These are phyloP conservation scores for Harpalus rubripes DNA, from an alignment of 2,888 invertebrate species.

Conservation along the genomic window DNA sequence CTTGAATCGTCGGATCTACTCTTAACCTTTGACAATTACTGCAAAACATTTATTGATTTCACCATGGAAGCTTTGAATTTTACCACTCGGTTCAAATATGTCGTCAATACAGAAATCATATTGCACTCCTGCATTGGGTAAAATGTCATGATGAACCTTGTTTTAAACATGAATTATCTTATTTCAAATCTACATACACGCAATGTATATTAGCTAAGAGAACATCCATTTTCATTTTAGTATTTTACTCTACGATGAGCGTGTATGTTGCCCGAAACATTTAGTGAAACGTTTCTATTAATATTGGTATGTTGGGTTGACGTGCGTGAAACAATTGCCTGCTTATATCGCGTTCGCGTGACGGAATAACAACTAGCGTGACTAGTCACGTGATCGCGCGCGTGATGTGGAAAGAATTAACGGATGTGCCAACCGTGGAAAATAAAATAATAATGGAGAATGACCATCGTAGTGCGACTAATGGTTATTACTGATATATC, in stretches of 20 bases:
- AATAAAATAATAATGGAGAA: slow-evolving; percentile 57
- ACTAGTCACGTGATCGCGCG: slow-evolving; percentile 42
- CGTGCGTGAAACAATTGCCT: slow-evolving; percentile 41
- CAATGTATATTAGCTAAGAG: no score
- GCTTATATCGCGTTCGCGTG: slow-evolving; percentile 47
- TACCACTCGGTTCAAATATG: no score
- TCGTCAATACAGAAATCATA: no score
- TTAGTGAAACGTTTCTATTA: slow-evolving; percentile 28
- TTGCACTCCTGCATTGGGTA: no score
- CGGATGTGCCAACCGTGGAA: slow-evolving; percentile 45
- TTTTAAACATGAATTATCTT: no score
- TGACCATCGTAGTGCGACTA: slow-evolving; percentile 36
- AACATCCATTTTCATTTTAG: no score
- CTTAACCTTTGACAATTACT: no score
- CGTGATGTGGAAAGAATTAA: slow-evolving; percentile 53
- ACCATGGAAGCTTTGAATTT: no score
- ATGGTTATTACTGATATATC: slow-evolving; percentile 52
- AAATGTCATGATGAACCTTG: no score
- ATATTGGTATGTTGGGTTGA: slow-evolving; percentile 19
- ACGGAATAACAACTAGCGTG: slow-evolving; percentile 30
- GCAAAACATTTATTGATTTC: no score
- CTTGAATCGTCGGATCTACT: no score
- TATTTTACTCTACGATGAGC: not conserved
- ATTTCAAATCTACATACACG: no score
- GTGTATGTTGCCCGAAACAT: not conserved